Evolutionary conservation across 2,888 invertebrate species (phyloP), one percentile per base, ranked within the genome.

Genomic region (Amphipoea oculea): DNA sequence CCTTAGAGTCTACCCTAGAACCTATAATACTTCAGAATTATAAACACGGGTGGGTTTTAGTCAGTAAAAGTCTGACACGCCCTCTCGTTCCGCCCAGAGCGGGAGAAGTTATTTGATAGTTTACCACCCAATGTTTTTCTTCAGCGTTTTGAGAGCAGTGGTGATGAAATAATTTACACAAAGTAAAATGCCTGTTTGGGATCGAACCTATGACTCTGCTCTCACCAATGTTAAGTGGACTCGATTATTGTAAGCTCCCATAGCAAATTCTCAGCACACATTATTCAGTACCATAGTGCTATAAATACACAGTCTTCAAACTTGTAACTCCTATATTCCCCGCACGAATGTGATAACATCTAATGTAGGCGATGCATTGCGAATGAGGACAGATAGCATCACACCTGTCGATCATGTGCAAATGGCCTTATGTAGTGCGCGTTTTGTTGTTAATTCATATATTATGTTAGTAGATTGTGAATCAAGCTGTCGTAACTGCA

Each of bases 341-440:
- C 29, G 60, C 83, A 48, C 48, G 48, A 48, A 48, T 48, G 11
- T 73, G 83, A 84, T 84, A 84, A 71, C 66, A 81, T 80, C 84
- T 84, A 84, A 72, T 80, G 73, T 65, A 23, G 70, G 80, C 73
- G 81, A 84, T 84, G 83, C 81, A 84, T 68, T 60, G 40, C 51
- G 76, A 79, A 75, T 78, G 69, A 23, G 11, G 29, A 36, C 12
- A 5, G 73, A 51, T 63, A 71, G 14, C 48, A 68, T 69, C 66
- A 81, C 75, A 72, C n/a, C 62, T 70, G 70, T 67, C 57, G 54
- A 70, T 73, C 77, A 78, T 78, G 72, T 63, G 57, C 36, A 82
- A 69, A 82, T 69, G 57, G 57, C 45, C 51, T 54, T 67, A 76
- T 67, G 54, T 70, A 51, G 69, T 45, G 20, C 42, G 11, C 48